phyloP scores from a whole-genome alignment of 2,888 invertebrate species.

The Petrolisthes cinctipes region DNA sequence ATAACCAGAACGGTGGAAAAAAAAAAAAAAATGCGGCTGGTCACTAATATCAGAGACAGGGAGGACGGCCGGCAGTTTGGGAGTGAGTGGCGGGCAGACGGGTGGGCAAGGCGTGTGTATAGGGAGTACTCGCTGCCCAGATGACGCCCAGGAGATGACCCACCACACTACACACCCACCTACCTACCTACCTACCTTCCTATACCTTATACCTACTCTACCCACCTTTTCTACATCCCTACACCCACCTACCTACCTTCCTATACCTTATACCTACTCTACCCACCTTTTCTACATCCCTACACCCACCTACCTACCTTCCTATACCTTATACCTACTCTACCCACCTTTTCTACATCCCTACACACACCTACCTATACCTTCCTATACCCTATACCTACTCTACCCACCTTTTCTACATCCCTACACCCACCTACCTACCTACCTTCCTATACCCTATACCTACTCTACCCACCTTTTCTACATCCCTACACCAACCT shows the following conservation, averaged over 20 bases:
- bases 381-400: neutral
- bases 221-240: neutral
- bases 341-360: neutral
- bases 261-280: too few species aligned
- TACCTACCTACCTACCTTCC: slow-evolving; percentile 15
- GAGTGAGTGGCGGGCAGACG: slow-evolving; percentile 17
- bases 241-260: neutral
- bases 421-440: neutral
- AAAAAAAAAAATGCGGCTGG: neutral
- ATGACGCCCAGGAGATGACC: slow-evolving; percentile 44
- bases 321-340: too few species aligned
- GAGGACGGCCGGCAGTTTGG: slow-evolving; percentile 33
- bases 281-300: neutral
- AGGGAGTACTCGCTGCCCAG: slow-evolving; percentile 33
- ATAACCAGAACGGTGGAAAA: slow-evolving; percentile 1
- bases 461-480: too few species aligned
- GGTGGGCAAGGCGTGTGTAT: slow-evolving; percentile 5
- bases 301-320: neutral
- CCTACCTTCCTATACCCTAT: too few species aligned
- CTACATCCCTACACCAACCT: too few species aligned
- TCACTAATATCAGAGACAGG: neutral
- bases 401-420: neutral
- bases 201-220: neutral
- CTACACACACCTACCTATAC: slow-evolving; percentile 4
- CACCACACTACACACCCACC: slow-evolving; percentile 4